Evolutionary conservation across 2,113 vertebrate genomes (phyloP).

Genomic region (Synchiropus splendidus): DNA sequence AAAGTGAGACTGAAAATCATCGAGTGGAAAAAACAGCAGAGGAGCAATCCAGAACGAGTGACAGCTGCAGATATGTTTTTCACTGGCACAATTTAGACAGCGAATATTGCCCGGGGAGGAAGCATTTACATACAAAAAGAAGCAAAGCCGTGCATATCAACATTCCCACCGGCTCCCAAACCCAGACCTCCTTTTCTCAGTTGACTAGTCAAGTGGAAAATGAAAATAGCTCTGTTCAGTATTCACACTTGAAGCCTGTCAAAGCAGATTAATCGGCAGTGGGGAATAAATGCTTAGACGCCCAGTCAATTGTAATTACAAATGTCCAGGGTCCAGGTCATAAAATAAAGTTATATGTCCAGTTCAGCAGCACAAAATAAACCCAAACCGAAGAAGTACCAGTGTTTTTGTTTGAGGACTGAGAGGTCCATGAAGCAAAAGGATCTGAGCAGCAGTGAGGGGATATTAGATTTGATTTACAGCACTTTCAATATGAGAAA

Average conservation of each 20-base stretch:
- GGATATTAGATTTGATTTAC: too few species aligned
- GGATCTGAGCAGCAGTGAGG: too few species aligned
- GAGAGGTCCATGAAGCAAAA: too few species aligned
- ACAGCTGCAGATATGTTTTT: slow-evolving; percentile 10
- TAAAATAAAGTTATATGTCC: too few species aligned
- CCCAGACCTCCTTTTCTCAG: slow-evolving; percentile 8
- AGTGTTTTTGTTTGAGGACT: too few species aligned
- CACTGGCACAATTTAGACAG: slow-evolving; percentile 5
- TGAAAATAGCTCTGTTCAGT: slow-evolving; percentile 17
- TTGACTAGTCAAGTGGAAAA: slow-evolving; percentile 33
- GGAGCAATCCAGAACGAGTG: slow-evolving; percentile 3
- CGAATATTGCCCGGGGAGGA: neutral
- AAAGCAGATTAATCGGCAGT: neutral
- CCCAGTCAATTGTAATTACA: too few species aligned
- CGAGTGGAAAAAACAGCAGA: slow-evolving; percentile 1
- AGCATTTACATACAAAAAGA: slow-evolving; percentile 48
- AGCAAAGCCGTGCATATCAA: slow-evolving; percentile 13
- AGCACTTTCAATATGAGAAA: too few species aligned
- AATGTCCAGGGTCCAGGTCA: too few species aligned
- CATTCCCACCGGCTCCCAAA: neutral
- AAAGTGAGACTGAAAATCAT: neutral
- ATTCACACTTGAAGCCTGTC: slow-evolving; percentile 10
- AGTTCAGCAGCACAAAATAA: too few species aligned
- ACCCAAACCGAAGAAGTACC: too few species aligned
- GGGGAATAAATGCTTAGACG: too few species aligned